Conservation (phyloP, 2,113 vertebrate species). For the Theristicus caerulescens region DNA sequence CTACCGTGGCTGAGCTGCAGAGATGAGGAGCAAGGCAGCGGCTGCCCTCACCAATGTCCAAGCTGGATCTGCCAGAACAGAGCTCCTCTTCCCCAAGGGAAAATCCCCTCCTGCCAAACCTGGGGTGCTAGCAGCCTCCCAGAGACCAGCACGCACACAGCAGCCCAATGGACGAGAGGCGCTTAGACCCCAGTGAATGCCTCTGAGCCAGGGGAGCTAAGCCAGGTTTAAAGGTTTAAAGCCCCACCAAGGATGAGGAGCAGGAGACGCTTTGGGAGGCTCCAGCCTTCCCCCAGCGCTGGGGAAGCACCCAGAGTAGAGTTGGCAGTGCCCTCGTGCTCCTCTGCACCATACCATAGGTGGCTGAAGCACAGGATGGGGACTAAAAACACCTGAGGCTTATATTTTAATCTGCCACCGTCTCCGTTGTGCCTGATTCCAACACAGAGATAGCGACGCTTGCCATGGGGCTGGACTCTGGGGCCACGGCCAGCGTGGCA, state of each 20-base stretch:
- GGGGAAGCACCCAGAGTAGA: background rate
- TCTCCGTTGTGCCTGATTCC: background rate
- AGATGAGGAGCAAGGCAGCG: background rate
- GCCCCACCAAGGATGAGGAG: background rate
- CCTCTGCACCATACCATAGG: accelerated
- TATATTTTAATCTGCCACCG: background rate
- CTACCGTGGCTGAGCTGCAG: background rate
- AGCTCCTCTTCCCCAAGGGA: background rate
- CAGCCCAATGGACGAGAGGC: background rate
- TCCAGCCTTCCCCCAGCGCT: background rate
- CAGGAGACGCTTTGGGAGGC: background rate
- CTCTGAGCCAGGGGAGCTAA: background rate
- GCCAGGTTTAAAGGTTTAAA: background rate
- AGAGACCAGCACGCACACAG: background rate
- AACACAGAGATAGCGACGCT: accelerated
- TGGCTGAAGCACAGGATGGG: background rate
- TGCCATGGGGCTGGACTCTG: accelerated
- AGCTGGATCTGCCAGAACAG: background rate
- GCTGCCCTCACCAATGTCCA: background rate
- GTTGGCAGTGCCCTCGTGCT: background rate
- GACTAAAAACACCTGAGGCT: background rate
- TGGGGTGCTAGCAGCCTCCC: background rate
- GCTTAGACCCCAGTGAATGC: background rate
- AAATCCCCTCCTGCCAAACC: background rate
- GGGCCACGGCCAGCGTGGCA: accelerated